Evolutionary conservation across 2,888 invertebrate species (phyloP).

Genomic region (Lasioglossum vierecki): DNA sequence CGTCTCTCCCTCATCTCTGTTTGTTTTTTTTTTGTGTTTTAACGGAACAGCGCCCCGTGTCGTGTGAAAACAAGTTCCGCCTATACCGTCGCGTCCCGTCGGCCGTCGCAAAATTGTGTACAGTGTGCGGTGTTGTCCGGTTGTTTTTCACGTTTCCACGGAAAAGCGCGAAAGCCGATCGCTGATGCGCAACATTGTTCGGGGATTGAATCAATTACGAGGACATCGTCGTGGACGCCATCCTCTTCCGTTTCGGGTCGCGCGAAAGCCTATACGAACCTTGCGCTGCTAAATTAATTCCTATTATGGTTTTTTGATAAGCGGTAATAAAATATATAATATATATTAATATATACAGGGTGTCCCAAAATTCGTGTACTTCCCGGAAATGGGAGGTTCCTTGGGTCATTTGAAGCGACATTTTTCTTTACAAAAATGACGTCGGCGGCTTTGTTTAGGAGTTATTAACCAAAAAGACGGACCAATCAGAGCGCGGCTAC

Average conservation of each 20-base stretch:
- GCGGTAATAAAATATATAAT: too few relatives aligned
- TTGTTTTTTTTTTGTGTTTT: neutral
- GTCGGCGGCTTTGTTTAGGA: too few relatives aligned
- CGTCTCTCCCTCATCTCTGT: neutral
- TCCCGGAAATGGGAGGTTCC: too few relatives aligned
- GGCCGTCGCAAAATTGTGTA: neutral
- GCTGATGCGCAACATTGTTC: neutral
- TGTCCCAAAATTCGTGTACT: too few relatives aligned
- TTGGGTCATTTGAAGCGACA: too few relatives aligned
- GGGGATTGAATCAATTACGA: neutral
- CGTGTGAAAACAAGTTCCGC: neutral
- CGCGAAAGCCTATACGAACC: neutral
- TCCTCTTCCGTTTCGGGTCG: neutral
- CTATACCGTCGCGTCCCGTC: neutral
- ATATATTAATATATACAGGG: too few relatives aligned
- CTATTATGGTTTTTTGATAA: neutral
- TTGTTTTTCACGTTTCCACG: neutral
- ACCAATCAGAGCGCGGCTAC: too few relatives aligned
- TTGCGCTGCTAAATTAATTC: too few relatives aligned
- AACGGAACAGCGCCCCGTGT: neutral
- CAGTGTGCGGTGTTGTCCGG: neutral
- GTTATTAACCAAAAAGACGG: too few relatives aligned
- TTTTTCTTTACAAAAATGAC: too few relatives aligned
- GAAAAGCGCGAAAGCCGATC: neutral
- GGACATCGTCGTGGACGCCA: neutral